These are phyloP conservation scores for Mustela lutreola DNA, from an alignment of 2,113 vertebrate genomes.

Conservation along the genomic window DNA sequence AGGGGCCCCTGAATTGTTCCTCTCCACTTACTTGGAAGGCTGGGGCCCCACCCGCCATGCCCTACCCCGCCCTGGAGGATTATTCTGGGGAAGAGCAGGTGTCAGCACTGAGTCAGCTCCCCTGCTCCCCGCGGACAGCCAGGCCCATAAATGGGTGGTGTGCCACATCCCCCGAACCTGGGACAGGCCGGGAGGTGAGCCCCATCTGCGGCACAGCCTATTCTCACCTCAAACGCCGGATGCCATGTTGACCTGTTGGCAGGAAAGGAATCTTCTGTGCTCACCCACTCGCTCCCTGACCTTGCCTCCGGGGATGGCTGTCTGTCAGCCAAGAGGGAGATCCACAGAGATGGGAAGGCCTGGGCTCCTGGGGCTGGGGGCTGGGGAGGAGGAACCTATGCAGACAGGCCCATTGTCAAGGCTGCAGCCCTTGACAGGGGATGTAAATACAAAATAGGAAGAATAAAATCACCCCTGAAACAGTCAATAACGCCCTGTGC, in stretches of 20 bases:
- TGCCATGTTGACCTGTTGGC: no score
- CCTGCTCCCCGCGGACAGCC: not conserved
- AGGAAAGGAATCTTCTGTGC: not conserved
- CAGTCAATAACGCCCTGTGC: not conserved
- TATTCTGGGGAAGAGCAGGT: not conserved
- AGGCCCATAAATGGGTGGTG: not conserved
- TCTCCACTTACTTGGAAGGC: not conserved
- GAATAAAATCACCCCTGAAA: not conserved
- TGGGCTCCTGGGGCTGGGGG: not conserved
- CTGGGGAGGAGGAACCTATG: no score
- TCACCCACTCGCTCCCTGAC: not conserved
- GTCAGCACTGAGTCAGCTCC: not conserved
- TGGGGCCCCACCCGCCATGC: rapidly evolving
- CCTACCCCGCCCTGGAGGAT: not conserved
- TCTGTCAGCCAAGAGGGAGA: not conserved
- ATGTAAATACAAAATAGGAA: rapidly evolving
- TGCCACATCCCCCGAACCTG: not conserved
- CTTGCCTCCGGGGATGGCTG: not conserved
- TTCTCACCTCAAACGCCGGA: not conserved
- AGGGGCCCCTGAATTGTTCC: not conserved
- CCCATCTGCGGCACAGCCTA: not conserved
- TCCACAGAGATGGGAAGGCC: not conserved
- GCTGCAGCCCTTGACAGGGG: not conserved
- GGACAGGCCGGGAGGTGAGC: not conserved
- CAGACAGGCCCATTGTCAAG: rapidly evolving